These are phyloP conservation scores for Maniola hyperantus DNA, from an alignment of 2,888 invertebrate genomes.

Conservation along the genomic window DNA sequence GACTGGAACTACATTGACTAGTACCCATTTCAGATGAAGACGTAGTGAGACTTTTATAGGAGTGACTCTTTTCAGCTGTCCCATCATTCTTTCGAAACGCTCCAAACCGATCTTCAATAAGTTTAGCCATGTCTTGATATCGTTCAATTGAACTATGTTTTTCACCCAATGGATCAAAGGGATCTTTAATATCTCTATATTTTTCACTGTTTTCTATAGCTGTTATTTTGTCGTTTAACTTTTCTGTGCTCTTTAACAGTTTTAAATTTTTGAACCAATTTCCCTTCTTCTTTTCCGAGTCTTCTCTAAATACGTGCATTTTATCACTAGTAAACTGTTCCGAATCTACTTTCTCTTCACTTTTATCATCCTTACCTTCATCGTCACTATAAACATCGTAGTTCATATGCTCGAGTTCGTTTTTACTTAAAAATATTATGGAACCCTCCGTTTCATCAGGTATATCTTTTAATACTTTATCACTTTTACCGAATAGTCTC, in stretches of 20 bases:
- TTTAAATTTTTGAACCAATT: constrained; percentile 87
- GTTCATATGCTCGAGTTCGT: constrained; percentile 85
- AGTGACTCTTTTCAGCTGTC: constrained; percentile 77
- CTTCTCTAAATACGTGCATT: constrained; percentile 79
- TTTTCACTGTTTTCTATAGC: constrained; percentile 68
- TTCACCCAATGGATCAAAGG: constrained; percentile 83
- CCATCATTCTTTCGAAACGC: constrained; percentile 71
- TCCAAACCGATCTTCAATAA: constrained; percentile 86
- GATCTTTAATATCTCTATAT: constrained; percentile 75
- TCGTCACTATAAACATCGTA: constrained; percentile 80
- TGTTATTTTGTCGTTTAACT: constrained; percentile 72
- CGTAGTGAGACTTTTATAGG: constrained; percentile 77
- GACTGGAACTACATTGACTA: constrained; percentile 75
- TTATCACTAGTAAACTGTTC: constrained; percentile 74
- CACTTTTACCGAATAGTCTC: constrained; percentile 77
- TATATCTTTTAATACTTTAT: constrained; percentile 77
- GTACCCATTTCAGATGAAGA: constrained; percentile 81
- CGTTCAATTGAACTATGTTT: constrained; percentile 87
- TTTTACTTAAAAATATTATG: constrained; percentile 86
- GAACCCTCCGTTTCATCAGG: constrained; percentile 85
- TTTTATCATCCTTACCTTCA: constrained; percentile 75
- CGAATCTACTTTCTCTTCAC: constrained; percentile 64
- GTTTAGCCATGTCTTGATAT: constrained; percentile 87
- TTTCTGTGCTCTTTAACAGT: constrained; percentile 75
- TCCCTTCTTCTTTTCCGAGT: constrained; percentile 78